Base-by-base conservation (phyloP, 2,888 invertebrate genomes). In the Anoncus sp. region DNA sequence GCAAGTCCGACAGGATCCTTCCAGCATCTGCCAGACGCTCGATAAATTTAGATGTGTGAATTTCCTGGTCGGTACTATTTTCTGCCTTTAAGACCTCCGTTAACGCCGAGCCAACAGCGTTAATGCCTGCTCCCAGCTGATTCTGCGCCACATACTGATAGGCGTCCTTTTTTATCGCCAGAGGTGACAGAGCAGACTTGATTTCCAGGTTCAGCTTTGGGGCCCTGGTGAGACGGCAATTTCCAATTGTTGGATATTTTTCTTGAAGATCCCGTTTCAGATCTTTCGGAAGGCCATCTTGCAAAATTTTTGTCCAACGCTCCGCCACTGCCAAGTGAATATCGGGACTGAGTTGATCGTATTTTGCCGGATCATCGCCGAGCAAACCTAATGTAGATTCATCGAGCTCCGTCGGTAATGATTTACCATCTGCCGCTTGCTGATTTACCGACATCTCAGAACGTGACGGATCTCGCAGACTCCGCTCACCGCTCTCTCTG, bases 121-220 rank as follows among this genome's bases (percentile, higher is more conserved):
- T 79, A 14, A 73, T 79, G 20, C 75, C 73, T 4, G 73, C 76
- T 40, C 76, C 76, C 18, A 79, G 66, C 47, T 76, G 79, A 35
- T 69, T 66, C 40, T 76, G 73, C 12, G 49, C 69, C 31, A n/a
- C n/a, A n/a, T n/a, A n/a, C n/a, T n/a, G n/a, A n/a, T n/a, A n/a
- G n/a, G n/a, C n/a, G n/a, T n/a, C n/a, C n/a, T n/a, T n/a, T n/a
- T n/a, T n/a, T n/a, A n/a, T n/a, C n/a, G n/a, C n/a, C n/a, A n/a
- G n/a, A 63, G 6, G 16, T 40, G 76, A 69, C 60, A 76, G 22
- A 1, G 73, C 76, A 2, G 70, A 43, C 24, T 73, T 79, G 2
- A 76, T 53, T 43, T 79, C 70, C 0, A 35, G 76, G 40, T 76
- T 73, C 76, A 1, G n/a, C n/a, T n/a, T n/a, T n/a, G n/a, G n/a